Evolutionary conservation across 2,113 vertebrate genomes (phyloP), one percentile per base, ranked within the genome.

Genomic region (Alethe castanea): DNA sequence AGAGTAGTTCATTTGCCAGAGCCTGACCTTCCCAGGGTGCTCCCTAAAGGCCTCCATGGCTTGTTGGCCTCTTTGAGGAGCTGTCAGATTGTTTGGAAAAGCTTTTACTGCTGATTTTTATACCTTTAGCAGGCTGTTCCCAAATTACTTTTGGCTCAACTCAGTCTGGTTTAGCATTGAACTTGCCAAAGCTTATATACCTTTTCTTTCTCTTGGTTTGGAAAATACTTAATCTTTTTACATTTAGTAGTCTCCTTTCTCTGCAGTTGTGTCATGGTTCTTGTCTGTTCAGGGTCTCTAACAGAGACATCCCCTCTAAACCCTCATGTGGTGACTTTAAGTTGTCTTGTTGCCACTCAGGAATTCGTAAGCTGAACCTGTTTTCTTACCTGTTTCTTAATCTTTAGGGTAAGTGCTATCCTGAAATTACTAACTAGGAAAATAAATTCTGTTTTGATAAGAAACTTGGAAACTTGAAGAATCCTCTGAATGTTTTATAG

Each of bases 61-160:
- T 78, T 84, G 70, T 56, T 91, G 52, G 47, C 65, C 44, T 71
- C 33, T 78, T 52, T 66, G 88, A 78, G 65, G 35, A 87, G 73
- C 56, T 87, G 47, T 59, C 42, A 71, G 66, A 33, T 64, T 71
- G 52, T 76, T 93, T 13, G 8, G 35, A 92, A 88, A 79, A 62
- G 35, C 61, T 81, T 71, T 81, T 79, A 20, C 38, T 88, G 74
- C 86, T 79, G 67, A 50, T 87, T 89, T 95, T 91, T 45, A 35
- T 78, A 66, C 78, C 42, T 94, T 83, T 70, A 84, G 65, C 88
- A 78, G 88, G 35, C 95, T 78, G 65, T 56, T 95, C 48, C 40
- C 7, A 28, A 56, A 65, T 93, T 93, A 72, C 89, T 90, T 95
- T 88, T 93, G 82, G 66, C 74, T 74, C 77, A 48, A 20, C 61